phyloP scores from a whole-genome alignment of 2,113 vertebrate species.

The Albula goreensis region DNA sequence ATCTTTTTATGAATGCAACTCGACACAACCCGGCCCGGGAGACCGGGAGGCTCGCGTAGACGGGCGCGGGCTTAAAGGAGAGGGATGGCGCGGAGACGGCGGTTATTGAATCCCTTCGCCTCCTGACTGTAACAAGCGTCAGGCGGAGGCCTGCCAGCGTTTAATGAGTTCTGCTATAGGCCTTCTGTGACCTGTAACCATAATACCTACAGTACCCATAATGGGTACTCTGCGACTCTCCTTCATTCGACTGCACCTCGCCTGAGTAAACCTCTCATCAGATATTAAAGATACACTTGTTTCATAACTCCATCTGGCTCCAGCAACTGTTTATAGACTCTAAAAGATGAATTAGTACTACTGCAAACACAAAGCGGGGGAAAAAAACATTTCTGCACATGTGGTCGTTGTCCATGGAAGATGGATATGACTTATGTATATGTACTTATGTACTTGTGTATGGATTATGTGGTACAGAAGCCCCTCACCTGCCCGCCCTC shows the following conservation, averaged over 20 bases:
- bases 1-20: neutral
- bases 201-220: neutral
- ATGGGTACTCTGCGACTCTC: neutral
- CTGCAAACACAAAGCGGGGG: neutral
- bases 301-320: neutral
- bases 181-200: neutral
- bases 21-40: neutral
- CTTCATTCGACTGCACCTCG: neutral
- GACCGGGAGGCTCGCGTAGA: neutral
- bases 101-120: neutral
- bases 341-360: neutral
- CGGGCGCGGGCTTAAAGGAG: neutral
- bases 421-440: neutral
- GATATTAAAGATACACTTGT: neutral
- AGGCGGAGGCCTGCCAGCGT: neutral
- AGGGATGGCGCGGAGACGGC: neutral
- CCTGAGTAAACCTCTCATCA: slow-evolving; percentile 6
- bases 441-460: no score
- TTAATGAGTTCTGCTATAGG: neutral
- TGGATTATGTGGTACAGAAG: no score
- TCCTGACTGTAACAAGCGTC: neutral
- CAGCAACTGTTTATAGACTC: neutral
- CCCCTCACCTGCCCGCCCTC: neutral
- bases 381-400: neutral
- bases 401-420: neutral